These are phyloP conservation scores for Sterna hirundo DNA, from an alignment of 2,113 vertebrate genomes.

Conservation along the genomic window DNA sequence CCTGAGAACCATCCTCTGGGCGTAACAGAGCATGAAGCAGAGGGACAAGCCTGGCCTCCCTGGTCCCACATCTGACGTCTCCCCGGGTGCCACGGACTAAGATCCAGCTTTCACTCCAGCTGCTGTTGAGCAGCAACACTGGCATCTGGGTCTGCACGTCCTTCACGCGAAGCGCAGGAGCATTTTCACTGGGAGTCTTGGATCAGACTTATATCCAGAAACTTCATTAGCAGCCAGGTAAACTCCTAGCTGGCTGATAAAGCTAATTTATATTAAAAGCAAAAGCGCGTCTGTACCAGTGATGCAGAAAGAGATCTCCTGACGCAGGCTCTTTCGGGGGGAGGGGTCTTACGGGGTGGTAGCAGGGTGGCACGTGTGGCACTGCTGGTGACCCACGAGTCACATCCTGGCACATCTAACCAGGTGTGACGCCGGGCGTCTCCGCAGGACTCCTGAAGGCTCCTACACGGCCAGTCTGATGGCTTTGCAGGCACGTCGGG, in stretches of 20 bases:
- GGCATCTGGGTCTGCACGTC: background rate
- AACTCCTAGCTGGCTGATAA: background rate
- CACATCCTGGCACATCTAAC: background rate
- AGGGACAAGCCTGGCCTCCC: background rate
- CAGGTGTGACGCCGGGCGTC: background rate
- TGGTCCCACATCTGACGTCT: background rate
- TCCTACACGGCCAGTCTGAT: background rate
- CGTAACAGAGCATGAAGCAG: background rate
- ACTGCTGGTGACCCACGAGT: fast-evolving
- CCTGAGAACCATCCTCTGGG: background rate
- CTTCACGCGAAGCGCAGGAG: background rate
- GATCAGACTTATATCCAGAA: background rate
- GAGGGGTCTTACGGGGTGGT: background rate
- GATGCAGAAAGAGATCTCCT: background rate
- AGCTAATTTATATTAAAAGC: background rate
- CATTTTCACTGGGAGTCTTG: background rate
- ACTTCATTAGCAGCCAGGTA: background rate
- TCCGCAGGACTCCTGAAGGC: background rate
- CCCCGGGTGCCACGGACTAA: background rate
- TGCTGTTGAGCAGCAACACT: background rate
- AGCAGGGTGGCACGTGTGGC: background rate
- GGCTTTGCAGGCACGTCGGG: background rate
- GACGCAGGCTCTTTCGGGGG: background rate
- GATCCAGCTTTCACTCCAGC: background rate
- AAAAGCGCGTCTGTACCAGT: background rate